A percentile compares a stretch with the other conserved stretches of the same genome.
phyloP scores from a whole-genome alignment of 2,113 vertebrate genomes.

The Charina bottae region DNA sequence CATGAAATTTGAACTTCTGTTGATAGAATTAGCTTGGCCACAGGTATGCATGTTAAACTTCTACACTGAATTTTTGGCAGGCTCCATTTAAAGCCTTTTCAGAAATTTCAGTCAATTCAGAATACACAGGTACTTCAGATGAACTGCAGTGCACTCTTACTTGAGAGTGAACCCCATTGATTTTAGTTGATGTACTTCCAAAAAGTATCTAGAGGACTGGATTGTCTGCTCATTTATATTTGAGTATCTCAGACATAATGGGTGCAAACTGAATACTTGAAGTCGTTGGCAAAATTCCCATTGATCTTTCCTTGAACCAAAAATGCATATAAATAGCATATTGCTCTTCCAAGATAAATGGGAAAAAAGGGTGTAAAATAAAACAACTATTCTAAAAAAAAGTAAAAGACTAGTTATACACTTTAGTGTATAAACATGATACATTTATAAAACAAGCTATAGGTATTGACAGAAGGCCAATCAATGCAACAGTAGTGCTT shows the following conservation, averaged over 20 bases:
- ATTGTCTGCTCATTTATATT: not conserved
- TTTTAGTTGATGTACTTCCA: not conserved
- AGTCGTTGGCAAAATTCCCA: not conserved
- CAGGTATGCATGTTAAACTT: not conserved
- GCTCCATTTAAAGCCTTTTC: not conserved
- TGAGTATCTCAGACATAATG: not conserved
- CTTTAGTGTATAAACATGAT: slow-evolving; percentile 41
- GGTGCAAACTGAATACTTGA: not conserved
- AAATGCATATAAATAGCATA: slow-evolving; percentile 14
- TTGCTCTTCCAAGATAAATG: slow-evolving; percentile 15
- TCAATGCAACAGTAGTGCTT: slow-evolving; percentile 58
- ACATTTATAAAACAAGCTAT: slow-evolving; percentile 37
- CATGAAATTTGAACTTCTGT: not conserved
- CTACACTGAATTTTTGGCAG: too few species aligned
- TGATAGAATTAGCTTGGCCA: not conserved
- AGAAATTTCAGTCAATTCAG: not conserved
- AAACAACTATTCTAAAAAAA: slow-evolving; percentile 44
- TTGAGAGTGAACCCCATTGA: not conserved
- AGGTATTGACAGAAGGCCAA: slow-evolving; percentile 65
- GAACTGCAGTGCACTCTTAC: not conserved
- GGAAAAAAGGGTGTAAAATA: slow-evolving; percentile 42
- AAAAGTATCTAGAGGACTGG: not conserved
- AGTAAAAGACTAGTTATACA: slow-evolving; percentile 43
- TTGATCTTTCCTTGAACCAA: not conserved
- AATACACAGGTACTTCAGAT: not conserved